Percentiles rank a stretch among this genome's conserved stretches.
These are phyloP conservation scores for Phenacoccus solenopsis DNA, from an alignment of 1,140 invertebrate species.

Conservation along the genomic window DNA sequence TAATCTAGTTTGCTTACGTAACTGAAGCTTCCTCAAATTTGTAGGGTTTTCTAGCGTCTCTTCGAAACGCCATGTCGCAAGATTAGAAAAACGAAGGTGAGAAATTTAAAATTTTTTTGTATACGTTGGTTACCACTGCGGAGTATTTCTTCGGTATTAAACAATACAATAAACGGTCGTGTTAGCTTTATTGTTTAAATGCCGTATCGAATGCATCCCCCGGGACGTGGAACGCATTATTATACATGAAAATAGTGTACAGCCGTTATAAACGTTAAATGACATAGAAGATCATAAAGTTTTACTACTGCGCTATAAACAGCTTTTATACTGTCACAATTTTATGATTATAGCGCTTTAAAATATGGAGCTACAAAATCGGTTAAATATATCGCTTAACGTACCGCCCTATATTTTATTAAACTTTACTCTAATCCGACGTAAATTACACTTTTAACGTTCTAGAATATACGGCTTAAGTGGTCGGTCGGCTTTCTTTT, in stretches of 20 bases:
- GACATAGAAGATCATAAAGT: slow-evolving; percentile 18
- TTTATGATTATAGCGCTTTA: slow-evolving; percentile 18
- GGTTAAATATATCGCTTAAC: slow-evolving; percentile 15
- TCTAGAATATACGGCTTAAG: slow-evolving; percentile 14
- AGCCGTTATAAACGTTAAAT: slow-evolving; percentile 18
- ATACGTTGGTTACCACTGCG: slow-evolving; percentile 7
- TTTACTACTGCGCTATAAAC: slow-evolving; percentile 15
- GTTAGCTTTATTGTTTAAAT: slow-evolving; percentile 18
- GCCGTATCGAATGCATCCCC: slow-evolving; percentile 16
- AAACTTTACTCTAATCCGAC: slow-evolving; percentile 16
- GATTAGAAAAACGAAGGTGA: no score
- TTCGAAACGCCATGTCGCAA: no score
- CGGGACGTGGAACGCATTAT: slow-evolving; percentile 15
- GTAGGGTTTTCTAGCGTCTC: no score
- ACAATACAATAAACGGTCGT: slow-evolving; percentile 16
- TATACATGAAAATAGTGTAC: slow-evolving; percentile 18
- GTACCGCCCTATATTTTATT: slow-evolving; percentile 17
- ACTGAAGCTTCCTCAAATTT: no score
- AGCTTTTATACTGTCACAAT: slow-evolving; percentile 18
- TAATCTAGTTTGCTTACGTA: no score
- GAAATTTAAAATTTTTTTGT: not conserved
- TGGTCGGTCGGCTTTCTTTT: slow-evolving; percentile 14
- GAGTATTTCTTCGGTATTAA: slow-evolving; percentile 9
- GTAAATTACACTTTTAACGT: slow-evolving; percentile 18
- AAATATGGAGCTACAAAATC: slow-evolving; percentile 18